Evolutionary conservation across 2,113 vertebrate species (phyloP), one percentile per base, ranked within the genome.

Genomic region (Microtus pennsylvanicus): DNA sequence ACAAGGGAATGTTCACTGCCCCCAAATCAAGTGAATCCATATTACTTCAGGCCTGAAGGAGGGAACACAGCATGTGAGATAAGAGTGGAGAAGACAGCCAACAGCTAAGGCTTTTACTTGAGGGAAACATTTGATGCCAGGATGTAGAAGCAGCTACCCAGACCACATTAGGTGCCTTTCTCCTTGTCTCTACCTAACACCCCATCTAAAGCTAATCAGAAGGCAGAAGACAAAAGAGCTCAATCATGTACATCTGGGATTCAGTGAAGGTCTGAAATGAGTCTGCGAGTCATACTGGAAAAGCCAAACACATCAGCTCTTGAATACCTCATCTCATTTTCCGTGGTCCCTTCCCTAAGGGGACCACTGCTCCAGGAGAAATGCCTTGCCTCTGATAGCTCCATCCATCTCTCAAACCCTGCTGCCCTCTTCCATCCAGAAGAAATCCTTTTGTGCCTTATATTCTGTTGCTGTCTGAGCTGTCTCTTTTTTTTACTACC

Each of bases 1-100:
- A 86, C 45, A 70, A 26, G 5, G 38, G 42, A n/a, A 24, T 24
- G 16, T 19, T 0, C 1, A 26, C 30, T 80, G 70, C 10, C 17
- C 74, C 65, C 74, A 92, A 63, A 16, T 65, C 22, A 42, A 90
- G n/a, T 47, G 80, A 92, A 10, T 50, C 2, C 58, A 30, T 4
- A 74, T 63, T 47, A 87, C 11, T 7, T 13, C 4, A 55, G 47
- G 16, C 30, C 93, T 91, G 21, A 96, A 82, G 16, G 14, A 67
- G 12, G 6, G 12, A 33, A 55, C 21, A 47, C 8, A 10, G 14
- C 78, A 2, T 33, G n/a, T 17, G 35, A 58, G 35, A 67, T 9
- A 2, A 8, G 7, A 2, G 1, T 10, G 7, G 12, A 28, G 30
- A 80, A 30, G 7, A 12, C 24, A n/a, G 28, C 0, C 0, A 6